A percentile compares a stretch with the other conserved stretches of the same genome.
Conservation (phyloP, 2,113 vertebrate species). For the Upupa epops region DNA sequence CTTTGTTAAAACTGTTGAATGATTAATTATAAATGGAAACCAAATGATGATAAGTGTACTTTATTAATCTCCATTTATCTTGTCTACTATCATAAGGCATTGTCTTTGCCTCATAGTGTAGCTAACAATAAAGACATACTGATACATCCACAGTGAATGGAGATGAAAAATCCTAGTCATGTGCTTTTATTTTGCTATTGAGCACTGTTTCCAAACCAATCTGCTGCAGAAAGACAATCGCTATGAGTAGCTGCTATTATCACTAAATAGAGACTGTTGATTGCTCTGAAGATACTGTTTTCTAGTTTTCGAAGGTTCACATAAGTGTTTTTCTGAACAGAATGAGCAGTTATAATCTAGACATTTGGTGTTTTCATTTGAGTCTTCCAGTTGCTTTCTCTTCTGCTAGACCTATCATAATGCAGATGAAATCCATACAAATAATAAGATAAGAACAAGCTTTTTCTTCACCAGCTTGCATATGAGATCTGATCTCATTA, state of each 20-base stretch:
- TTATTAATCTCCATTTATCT: background rate
- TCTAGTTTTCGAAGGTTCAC: background rate
- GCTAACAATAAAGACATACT: background rate
- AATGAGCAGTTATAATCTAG: background rate
- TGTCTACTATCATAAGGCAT: background rate
- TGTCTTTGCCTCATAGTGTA: background rate
- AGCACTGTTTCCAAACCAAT: slow-evolving; percentile 24
- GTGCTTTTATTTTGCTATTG: background rate
- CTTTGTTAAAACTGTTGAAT: background rate
- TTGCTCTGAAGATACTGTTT: slow-evolving; percentile 4
- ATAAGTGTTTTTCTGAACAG: background rate
- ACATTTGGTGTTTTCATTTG: background rate
- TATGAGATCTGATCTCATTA: background rate
- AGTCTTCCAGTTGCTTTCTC: background rate
- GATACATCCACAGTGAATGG: background rate
- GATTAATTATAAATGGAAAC: background rate
- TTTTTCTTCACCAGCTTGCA: background rate
- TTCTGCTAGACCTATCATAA: background rate
- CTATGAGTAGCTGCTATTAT: slow-evolving; percentile 3
- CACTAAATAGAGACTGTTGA: background rate
- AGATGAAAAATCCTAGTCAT: background rate
- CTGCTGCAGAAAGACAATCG: background rate
- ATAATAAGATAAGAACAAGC: background rate
- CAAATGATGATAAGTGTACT: background rate
- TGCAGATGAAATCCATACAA: background rate